Conservation (phyloP, 2,888 invertebrate species). For the Drosophila robusta region DNA sequence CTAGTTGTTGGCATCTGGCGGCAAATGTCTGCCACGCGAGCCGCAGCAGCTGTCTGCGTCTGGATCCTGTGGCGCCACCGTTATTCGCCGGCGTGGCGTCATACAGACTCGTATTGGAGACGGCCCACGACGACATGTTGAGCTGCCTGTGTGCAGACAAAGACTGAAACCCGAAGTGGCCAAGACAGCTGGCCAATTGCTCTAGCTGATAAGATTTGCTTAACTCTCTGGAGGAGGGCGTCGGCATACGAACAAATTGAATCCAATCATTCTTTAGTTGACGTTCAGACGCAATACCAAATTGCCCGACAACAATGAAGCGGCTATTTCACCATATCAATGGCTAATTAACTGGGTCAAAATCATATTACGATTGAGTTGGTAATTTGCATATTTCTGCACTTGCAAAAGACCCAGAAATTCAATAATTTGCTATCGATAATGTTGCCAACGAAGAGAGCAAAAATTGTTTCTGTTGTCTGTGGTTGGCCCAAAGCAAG, state of each 20-base stretch:
- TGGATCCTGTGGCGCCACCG: constrained; percentile 19
- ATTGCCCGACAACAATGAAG: constrained; percentile 10
- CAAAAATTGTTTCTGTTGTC: not conserved
- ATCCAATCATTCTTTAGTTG: not conserved
- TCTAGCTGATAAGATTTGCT: constrained; percentile 48
- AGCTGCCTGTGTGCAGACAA: constrained; percentile 33
- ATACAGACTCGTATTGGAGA: constrained; percentile 57
- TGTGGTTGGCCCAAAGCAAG: constrained; percentile 6
- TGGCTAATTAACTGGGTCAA: constrained; percentile 33
- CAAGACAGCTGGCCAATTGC: constrained; percentile 19
- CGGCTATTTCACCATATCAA: constrained; percentile 29
- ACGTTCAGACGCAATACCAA: constrained; percentile 6
- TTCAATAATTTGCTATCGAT: constrained; percentile 32
- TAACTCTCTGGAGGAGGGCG: constrained; percentile 4
- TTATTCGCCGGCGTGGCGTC: constrained; percentile 24
- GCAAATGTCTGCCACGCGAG: constrained; percentile 74
- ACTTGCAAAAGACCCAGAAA: constrained; percentile 4
- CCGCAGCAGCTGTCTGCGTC: constrained; percentile 49
- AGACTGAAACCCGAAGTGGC: constrained; percentile 46
- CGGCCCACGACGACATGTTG: constrained; percentile 67
- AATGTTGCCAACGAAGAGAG: not conserved
- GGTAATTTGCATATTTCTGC: constrained; percentile 6
- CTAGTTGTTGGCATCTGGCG: constrained; percentile 67
- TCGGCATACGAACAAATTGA: not conserved
- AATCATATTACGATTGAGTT: constrained; percentile 39